A percentile compares a stretch with the other conserved stretches of the same genome.
phyloP scores from a whole-genome alignment of 2,113 vertebrate species.

The Chaenogobius annularis region DNA sequence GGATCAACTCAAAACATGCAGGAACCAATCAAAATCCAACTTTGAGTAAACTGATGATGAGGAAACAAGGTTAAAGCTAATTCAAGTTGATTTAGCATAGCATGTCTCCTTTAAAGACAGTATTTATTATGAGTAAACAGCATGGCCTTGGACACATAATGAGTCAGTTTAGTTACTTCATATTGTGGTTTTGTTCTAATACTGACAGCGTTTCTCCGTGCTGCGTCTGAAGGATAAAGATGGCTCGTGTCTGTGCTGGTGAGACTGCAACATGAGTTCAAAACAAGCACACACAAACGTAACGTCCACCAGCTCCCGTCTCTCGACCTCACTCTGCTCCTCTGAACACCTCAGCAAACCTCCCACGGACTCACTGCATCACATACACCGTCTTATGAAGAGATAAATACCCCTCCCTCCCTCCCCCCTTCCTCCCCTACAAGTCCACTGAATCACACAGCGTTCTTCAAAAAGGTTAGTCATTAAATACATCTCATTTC shows the following conservation, averaged over 20 bases:
- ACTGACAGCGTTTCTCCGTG: too few relatives aligned
- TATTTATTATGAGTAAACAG: neutral
- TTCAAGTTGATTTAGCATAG: too few relatives aligned
- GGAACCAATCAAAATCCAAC: too few relatives aligned
- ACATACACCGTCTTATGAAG: constrained; percentile 46
- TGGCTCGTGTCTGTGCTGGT: constrained; percentile 30
- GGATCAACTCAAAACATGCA: too few relatives aligned
- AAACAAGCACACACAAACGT: constrained; percentile 25
- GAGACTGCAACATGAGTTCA: constrained; percentile 25
- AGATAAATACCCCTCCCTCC: constrained; percentile 53
- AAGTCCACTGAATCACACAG: constrained; percentile 59
- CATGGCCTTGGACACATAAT: neutral
- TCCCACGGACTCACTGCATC: constrained; percentile 40
- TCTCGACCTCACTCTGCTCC: constrained; percentile 20
- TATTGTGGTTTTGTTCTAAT: neutral
- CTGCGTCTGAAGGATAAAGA: neutral
- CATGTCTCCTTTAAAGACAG: too few relatives aligned
- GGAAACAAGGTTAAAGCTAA: too few relatives aligned
- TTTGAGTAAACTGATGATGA: too few relatives aligned
- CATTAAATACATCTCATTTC: constrained; percentile 61
- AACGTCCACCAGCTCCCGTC: constrained; percentile 35
- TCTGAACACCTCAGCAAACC: constrained; percentile 24
- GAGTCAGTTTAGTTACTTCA: neutral
- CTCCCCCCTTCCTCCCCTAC: constrained; percentile 26
- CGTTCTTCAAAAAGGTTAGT: constrained; percentile 56